These are phyloP conservation scores for Pomatostomus ruficeps DNA, from an alignment of 2,113 vertebrate genomes.

Conservation along the genomic window DNA sequence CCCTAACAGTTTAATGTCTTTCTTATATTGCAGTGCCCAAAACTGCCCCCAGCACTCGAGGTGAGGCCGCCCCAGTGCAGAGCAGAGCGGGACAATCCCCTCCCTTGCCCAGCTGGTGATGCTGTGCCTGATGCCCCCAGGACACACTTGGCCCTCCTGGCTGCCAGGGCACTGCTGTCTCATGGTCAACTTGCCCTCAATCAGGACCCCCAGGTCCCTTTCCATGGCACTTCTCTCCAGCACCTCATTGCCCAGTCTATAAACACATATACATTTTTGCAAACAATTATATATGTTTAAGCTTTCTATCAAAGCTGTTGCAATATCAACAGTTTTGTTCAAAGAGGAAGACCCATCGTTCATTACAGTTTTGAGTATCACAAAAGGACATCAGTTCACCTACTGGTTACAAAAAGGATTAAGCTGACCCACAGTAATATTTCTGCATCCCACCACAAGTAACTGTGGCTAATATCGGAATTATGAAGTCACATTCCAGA, in stretches of 20 bases:
- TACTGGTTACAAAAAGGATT: background rate
- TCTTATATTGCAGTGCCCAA: background rate
- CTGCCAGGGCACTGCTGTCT: background rate
- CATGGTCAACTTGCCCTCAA: rapidly evolving
- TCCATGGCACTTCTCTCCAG: background rate
- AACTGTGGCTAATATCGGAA: background rate
- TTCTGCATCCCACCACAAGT: background rate
- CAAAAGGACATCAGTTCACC: background rate
- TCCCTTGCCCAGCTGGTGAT: rapidly evolving
- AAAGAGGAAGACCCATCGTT: background rate
- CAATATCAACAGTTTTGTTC: background rate
- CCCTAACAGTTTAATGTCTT: rapidly evolving
- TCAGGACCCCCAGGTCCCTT: background rate
- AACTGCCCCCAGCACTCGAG: rapidly evolving
- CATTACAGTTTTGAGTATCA: background rate
- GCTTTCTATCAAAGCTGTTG: background rate
- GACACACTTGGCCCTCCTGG: rapidly evolving
- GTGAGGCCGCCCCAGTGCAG: rapidly evolving
- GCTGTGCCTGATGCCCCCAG: background rate
- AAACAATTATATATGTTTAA: background rate
- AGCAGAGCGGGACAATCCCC: background rate
- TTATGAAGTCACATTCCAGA: background rate
- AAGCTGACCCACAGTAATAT: background rate
- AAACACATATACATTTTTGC: background rate
- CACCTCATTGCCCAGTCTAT: rapidly evolving